phyloP scores from a whole-genome alignment of 2,888 invertebrate genomes.

The Piscicola geometra region DNA sequence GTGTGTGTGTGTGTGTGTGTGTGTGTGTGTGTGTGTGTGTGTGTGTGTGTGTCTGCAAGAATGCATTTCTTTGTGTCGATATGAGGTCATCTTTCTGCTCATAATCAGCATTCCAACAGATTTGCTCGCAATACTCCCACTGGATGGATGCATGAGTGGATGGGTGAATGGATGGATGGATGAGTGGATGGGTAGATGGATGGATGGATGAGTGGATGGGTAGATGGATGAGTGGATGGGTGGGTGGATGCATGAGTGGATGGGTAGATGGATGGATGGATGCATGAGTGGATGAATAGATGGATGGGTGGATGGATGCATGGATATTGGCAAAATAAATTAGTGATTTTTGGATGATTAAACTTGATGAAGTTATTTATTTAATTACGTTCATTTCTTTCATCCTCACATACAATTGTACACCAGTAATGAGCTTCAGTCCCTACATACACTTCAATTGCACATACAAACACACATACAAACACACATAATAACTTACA shows the following conservation, averaged over 20 bases:
- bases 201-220: too few species aligned
- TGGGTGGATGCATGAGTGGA: neutral
- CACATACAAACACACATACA: neutral
- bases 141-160: neutral
- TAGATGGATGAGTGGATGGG: neutral
- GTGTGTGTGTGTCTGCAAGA: neutral
- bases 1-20: neutral
- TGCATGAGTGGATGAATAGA: neutral
- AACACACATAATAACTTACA: neutral
- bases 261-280: neutral
- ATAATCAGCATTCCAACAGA: conserved; percentile 16
- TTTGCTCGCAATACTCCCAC: neutral
- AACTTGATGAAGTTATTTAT: too few species aligned
- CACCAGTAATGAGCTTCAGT: too few species aligned
- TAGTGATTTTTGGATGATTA: too few species aligned
- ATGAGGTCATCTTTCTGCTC: conserved; percentile 4
- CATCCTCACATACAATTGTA: too few species aligned
- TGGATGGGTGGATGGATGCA: neutral
- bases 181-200: too few species aligned
- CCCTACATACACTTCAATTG: too few species aligned
- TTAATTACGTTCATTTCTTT: too few species aligned
- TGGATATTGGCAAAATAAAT: neutral
- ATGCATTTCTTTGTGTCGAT: conserved; percentile 5
- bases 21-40: neutral
- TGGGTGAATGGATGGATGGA: conserved; percentile 5